Conservation (phyloP, 92 coral and sea anemone species). For the Epizoanthus fatuus region DNA sequence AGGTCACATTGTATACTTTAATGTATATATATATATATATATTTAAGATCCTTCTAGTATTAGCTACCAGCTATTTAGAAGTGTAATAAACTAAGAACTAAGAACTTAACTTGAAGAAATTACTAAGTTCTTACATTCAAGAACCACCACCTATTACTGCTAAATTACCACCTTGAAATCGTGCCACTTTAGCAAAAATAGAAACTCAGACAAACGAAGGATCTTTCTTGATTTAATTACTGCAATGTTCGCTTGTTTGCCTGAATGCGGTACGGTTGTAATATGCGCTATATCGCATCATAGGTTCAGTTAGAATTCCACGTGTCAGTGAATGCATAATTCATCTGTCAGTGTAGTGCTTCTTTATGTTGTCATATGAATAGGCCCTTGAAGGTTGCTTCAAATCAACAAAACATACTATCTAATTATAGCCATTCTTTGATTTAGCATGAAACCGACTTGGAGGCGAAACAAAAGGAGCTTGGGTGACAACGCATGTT, state of each 20-base stretch:
- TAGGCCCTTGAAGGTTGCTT: conserved; percentile 43
- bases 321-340: conserved; percentile 30
- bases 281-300: conserved; percentile 6
- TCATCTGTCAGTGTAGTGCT: conserved; percentile 5
- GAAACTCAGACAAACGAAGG: conserved; percentile 29
- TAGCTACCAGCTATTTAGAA: no score
- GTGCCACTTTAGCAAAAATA: conserved; percentile 24
- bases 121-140: conserved; percentile 6
- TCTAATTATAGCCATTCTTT: conserved; percentile 33
- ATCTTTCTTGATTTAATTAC: conserved; percentile 75
- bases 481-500: conserved; percentile 28
- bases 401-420: conserved; percentile 38
- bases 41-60: no score
- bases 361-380: conserved; percentile 31
- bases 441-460: conserved; percentile 43
- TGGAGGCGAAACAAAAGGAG: conserved; percentile 16
- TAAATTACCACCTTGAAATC: conserved; percentile 5
- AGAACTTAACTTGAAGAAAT: conserved; percentile 37
- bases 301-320: conserved; percentile 25
- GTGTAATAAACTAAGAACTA: no score
- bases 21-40: no score
- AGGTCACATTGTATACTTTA: no score
- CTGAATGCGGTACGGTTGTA: conserved; percentile 28
- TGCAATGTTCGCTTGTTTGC: conserved; percentile 44
- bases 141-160: not conserved